Evolutionary conservation across 1,140 invertebrate species (phyloP).

Genomic region (Drosophila eugracilis): DNA sequence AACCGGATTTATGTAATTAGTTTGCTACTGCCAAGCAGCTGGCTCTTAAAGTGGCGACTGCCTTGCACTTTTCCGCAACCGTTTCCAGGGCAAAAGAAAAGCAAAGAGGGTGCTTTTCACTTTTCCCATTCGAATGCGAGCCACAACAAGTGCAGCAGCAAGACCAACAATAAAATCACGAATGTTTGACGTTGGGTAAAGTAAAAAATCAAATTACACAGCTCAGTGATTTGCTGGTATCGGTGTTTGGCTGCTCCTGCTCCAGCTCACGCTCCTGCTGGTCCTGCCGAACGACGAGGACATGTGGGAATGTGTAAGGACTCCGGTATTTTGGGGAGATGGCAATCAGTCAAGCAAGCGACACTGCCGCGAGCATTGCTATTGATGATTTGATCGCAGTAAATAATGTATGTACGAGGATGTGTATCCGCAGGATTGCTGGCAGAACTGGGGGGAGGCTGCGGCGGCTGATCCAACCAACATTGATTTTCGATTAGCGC

Average conservation of each 20-base stretch:
- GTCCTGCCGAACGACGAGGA: too few species aligned
- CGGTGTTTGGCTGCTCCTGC: slow-evolving; percentile 49
- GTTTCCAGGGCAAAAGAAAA: slow-evolving; percentile 3
- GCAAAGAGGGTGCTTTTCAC: slow-evolving; percentile 4
- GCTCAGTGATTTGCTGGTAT: slow-evolving; percentile 75
- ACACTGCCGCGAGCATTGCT: slow-evolving; percentile 51
- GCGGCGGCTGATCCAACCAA: slow-evolving; percentile 46
- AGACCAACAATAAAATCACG: slow-evolving; percentile 36
- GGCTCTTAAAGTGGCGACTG: slow-evolving; percentile 32
- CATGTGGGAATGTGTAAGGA: slow-evolving; percentile 7
- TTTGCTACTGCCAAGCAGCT: slow-evolving; percentile 29
- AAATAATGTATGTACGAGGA: slow-evolving; percentile 71
- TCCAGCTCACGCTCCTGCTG: too few species aligned
- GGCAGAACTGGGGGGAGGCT: slow-evolving; percentile 13
- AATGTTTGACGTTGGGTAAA: slow-evolving; percentile 35
- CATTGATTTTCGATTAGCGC: slow-evolving; percentile 78
- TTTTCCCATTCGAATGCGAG: slow-evolving; percentile 24
- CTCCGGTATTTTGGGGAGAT: slow-evolving; percentile 3
- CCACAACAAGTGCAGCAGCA: slow-evolving; percentile 23
- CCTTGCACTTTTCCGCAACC: slow-evolving; percentile 21
- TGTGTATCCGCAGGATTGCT: slow-evolving; percentile 47
- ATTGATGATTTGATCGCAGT: slow-evolving; percentile 73
- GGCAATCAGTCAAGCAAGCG: slow-evolving; percentile 72
- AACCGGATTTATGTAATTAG: slow-evolving; percentile 63
- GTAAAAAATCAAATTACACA: slow-evolving; percentile 77